phyloP scores from a whole-genome alignment of 2,113 vertebrate species.

The Pagrus major region DNA sequence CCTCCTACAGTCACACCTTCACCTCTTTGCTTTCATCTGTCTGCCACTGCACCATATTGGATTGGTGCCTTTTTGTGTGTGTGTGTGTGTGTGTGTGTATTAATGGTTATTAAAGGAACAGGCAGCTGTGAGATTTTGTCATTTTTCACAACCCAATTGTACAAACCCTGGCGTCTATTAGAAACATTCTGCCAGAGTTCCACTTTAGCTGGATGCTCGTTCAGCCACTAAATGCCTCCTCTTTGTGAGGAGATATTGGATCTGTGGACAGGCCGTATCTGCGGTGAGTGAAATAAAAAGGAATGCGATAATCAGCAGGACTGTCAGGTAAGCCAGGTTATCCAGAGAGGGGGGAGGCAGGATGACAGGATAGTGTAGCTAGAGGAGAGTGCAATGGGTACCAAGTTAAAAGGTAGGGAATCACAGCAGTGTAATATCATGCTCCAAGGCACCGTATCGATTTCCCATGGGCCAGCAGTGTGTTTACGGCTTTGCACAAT shows the following conservation, averaged over 20 bases:
- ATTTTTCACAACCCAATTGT: conserved; percentile 42
- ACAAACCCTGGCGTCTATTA: conserved; percentile 25
- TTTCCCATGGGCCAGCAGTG: conserved; percentile 64
- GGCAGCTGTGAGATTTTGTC: conserved; percentile 17
- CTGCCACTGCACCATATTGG: conserved; percentile 3
- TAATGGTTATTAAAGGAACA: conserved; percentile 59
- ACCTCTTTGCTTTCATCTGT: neutral
- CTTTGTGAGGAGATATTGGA: conserved; percentile 48
- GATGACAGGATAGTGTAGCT: conserved; percentile 23
- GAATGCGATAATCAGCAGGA: conserved; percentile 34
- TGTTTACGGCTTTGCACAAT: conserved; percentile 72
- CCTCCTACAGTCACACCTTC: neutral
- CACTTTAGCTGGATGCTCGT: conserved; percentile 24
- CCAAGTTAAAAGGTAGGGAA: conserved; percentile 50
- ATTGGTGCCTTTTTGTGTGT: neutral
- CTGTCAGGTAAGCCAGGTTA: conserved; percentile 58
- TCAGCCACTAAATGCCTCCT: conserved; percentile 29
- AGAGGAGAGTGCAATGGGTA: conserved; percentile 36
- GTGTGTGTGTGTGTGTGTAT: conserved; percentile 6
- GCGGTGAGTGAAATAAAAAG: conserved; percentile 35
- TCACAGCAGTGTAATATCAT: conserved; percentile 67
- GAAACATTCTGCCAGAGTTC: conserved; percentile 32
- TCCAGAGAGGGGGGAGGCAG: conserved; percentile 24
- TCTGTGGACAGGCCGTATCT: conserved; percentile 20
- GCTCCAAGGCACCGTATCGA: conserved; percentile 64